Conservation (phyloP, 2,113 vertebrate genomes). For the Chinchilla lanigera region DNA sequence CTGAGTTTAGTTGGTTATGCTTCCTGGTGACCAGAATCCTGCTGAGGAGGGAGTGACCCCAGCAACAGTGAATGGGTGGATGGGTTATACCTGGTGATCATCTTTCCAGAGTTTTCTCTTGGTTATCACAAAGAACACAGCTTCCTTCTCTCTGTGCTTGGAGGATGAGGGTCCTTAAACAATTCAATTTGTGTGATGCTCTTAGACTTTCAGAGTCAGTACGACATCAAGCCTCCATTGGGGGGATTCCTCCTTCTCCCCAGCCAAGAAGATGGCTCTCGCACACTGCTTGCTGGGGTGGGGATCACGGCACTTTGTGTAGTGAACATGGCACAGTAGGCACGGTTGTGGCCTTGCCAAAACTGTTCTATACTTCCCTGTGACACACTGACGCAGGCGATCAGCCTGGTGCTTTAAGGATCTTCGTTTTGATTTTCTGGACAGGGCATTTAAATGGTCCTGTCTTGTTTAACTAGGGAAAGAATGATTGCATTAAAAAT, state of each 20-base stretch:
- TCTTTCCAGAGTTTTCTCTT: too few relatives aligned
- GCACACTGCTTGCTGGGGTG: background rate
- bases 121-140: too few relatives aligned
- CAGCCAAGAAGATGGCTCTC: background rate
- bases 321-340: background rate
- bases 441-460: background rate
- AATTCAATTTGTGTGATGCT: background rate
- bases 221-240: background rate
- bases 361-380: background rate
- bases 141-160: too few relatives aligned
- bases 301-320: background rate
- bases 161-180: background rate
- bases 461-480: background rate
- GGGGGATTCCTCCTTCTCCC: background rate
- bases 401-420: background rate
- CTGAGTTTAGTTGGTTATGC: too few relatives aligned
- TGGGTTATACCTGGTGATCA: too few relatives aligned
- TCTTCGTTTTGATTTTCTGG: background rate
- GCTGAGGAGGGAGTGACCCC: too few relatives aligned
- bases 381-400: background rate
- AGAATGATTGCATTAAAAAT: background rate
- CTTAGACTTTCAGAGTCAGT: background rate
- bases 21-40: too few relatives aligned
- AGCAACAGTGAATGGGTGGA: too few relatives aligned
- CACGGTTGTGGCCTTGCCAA: too few relatives aligned